phyloP scores from a whole-genome alignment of 2,113 vertebrate genomes.

The Edolisoma coerulescens region DNA sequence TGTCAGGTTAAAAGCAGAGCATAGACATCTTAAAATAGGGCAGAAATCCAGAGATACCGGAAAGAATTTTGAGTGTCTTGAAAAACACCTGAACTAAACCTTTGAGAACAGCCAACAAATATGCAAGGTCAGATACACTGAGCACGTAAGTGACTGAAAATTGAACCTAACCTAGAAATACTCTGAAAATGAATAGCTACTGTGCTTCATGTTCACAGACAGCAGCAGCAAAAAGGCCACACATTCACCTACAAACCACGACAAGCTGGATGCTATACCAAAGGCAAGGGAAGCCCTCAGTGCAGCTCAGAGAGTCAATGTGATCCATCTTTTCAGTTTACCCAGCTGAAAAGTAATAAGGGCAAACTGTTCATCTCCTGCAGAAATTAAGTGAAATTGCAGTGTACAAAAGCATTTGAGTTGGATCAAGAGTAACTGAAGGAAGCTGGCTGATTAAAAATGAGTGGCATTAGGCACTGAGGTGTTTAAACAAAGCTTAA shows the following conservation, averaged over 20 bases:
- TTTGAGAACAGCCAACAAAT: background rate
- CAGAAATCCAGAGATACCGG: background rate
- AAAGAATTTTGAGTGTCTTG: background rate
- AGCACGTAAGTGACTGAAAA: background rate
- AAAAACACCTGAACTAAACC: background rate
- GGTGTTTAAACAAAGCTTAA: background rate
- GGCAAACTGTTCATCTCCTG: background rate
- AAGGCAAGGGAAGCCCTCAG: background rate
- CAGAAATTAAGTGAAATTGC: background rate
- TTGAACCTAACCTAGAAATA: background rate
- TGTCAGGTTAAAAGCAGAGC: background rate
- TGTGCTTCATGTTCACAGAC: background rate
- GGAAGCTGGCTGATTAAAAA: background rate
- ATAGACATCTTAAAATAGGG: background rate
- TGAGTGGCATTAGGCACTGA: background rate
- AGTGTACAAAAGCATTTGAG: background rate
- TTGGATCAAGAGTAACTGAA: background rate
- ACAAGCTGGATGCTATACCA: background rate
- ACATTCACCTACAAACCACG: background rate
- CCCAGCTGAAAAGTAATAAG: background rate
- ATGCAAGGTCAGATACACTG: background rate
- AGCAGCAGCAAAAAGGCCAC: background rate
- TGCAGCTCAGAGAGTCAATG: fast-evolving
- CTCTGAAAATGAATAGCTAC: background rate
- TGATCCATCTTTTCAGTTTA: background rate